These are phyloP conservation scores for Hippasteria phrygiana DNA, from an alignment of 53 echinoderm and acorn worm species.

Conservation along the genomic window DNA sequence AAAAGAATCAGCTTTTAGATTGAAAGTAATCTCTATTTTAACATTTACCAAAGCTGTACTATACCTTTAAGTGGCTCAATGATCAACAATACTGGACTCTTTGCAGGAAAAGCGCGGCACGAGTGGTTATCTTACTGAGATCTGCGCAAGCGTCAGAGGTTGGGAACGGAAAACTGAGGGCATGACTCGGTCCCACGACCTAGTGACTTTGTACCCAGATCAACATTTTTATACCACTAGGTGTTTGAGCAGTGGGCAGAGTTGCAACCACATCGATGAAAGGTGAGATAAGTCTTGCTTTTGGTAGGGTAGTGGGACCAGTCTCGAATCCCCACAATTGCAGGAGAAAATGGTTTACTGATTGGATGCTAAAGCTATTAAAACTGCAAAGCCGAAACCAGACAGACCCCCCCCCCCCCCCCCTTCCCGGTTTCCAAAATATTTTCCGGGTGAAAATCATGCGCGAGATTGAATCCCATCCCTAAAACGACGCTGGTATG, in stretches of 20 bases:
- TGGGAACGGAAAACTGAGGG: slow-evolving; percentile 40
- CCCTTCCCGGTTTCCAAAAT: no score
- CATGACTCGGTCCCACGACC: slow-evolving; percentile 27
- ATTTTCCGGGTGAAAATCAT: no score
- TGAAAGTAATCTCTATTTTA: no score
- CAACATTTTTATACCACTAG: slow-evolving; percentile 66
- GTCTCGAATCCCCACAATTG: background rate
- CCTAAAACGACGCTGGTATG: no score
- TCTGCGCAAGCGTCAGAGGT: slow-evolving; percentile 53
- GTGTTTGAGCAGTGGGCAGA: slow-evolving; percentile 39
- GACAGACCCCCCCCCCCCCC: no score
- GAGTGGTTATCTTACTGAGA: slow-evolving; percentile 48
- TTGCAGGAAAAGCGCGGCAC: slow-evolving; percentile 37
- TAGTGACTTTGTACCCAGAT: slow-evolving; percentile 29
- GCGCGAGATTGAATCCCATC: background rate
- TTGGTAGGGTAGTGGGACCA: background rate
- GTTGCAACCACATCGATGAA: slow-evolving; percentile 36
- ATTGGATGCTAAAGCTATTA: no score
- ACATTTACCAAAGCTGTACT: background rate
- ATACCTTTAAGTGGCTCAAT: background rate
- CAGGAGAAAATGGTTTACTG: no score
- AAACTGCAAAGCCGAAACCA: no score
- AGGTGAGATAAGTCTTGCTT: background rate
- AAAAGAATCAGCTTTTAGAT: no score
- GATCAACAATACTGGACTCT: background rate